Percentiles rank a stretch among this genome's conserved stretches.
Conservation (phyloP, 1,140 invertebrate species). For the Trigoniulus corallinus region DNA sequence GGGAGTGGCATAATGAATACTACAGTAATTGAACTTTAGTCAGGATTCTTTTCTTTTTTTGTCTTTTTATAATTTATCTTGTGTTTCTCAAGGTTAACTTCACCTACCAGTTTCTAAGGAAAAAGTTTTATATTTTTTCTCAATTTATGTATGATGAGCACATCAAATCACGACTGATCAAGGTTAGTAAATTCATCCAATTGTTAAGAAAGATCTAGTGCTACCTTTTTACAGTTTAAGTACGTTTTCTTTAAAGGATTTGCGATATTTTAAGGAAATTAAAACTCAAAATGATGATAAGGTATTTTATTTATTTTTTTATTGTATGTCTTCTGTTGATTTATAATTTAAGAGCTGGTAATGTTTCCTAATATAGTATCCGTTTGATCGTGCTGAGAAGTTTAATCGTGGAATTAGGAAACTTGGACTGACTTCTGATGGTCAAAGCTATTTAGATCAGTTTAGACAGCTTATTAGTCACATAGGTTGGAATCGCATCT, state of each 20-base stretch:
- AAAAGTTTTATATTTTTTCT: constrained; percentile 89
- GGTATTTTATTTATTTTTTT: constrained; percentile 15
- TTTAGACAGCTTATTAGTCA: constrained; percentile 83
- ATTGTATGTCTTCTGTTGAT: neutral
- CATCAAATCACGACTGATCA: constrained; percentile 85
- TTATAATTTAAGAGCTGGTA: neutral
- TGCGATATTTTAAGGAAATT: constrained; percentile 47
- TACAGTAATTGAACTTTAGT: constrained; percentile 38
- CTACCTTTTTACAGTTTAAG: neutral
- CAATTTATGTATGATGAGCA: constrained; percentile 98
- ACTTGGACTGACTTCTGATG: constrained; percentile 65
- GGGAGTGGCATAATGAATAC: constrained; percentile 96
- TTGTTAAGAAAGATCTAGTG: neutral
- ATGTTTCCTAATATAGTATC: constrained; percentile 28
- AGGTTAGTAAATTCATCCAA: constrained; percentile 24
- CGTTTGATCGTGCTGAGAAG: constrained; percentile 82
- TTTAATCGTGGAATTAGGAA: constrained; percentile 86
- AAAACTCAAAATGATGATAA: constrained; percentile 33
- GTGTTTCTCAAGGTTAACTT: constrained; percentile 55
- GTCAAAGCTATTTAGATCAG: constrained; percentile 75
- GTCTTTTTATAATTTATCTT: neutral
- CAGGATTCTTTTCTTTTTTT: neutral
- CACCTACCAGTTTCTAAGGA: constrained; percentile 87
- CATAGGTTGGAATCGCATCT: constrained; percentile 56
- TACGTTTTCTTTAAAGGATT: constrained; percentile 35